Conservation (phyloP, 2,113 vertebrate genomes). For the Albula goreensis region DNA sequence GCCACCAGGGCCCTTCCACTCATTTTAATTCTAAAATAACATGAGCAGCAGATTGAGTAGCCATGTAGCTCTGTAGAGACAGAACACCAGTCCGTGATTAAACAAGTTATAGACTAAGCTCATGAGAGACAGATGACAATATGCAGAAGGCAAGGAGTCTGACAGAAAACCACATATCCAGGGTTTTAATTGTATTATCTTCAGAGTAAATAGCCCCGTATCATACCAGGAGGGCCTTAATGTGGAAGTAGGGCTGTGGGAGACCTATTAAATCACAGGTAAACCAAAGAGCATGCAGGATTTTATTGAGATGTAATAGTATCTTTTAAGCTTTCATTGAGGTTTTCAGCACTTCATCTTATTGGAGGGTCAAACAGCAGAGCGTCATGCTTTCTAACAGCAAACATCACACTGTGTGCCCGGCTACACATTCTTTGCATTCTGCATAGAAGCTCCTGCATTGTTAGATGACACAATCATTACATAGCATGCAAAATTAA, state of each 20-base stretch:
- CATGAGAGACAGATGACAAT: neutral
- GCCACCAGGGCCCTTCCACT: too few relatives aligned
- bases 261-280: neutral
- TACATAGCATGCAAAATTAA: neutral
- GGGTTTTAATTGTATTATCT: neutral
- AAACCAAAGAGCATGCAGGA: neutral
- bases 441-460: neutral
- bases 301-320: neutral
- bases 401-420: neutral
- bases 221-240: neutral
- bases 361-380: neutral
- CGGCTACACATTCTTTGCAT: neutral
- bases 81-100: neutral
- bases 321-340: neutral
- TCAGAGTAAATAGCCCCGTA: neutral
- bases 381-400: neutral
- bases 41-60: too few relatives aligned
- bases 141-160: neutral
- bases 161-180: neutral
- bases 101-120: neutral
- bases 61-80: too few relatives aligned
- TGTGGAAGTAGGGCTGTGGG: neutral
- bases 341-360: neutral
- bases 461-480: neutral
- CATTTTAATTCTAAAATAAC: too few relatives aligned